A percentile compares a stretch with the other conserved stretches of the same genome.
Conservation (phyloP, 1,140 invertebrate species). For the Hydropsyche tenuis region DNA sequence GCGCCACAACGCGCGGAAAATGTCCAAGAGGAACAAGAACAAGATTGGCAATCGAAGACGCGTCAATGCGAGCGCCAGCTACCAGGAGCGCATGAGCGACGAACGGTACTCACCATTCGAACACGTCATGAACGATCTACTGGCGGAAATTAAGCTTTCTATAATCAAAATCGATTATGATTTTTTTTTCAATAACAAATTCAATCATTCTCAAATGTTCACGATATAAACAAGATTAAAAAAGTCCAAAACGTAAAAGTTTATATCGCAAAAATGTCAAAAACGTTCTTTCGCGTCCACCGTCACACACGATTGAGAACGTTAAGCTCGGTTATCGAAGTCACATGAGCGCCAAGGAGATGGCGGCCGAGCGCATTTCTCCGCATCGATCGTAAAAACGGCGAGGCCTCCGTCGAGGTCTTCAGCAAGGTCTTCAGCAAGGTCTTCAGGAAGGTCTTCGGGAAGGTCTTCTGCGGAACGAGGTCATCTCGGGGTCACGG, state of each 20-base stretch:
- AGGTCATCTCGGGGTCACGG: not conserved
- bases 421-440: too few relatives aligned
- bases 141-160: not conserved
- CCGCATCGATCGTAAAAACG: not conserved
- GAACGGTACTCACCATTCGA: not conserved
- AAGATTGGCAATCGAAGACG: constrained; percentile 39
- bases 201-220: too few relatives aligned
- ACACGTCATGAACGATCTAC: too few relatives aligned
- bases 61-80: constrained; percentile 45
- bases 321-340: constrained; percentile 10
- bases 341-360: constrained; percentile 11
- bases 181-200: not conserved
- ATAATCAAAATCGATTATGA: not conserved
- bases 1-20: not conserved
- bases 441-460: too few relatives aligned
- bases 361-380: not conserved
- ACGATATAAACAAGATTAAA: too few relatives aligned
- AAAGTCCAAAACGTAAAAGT: not conserved
- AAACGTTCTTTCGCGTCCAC: not conserved
- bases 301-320: constrained; percentile 29
- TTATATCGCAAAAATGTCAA: too few relatives aligned
- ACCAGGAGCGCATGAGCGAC: constrained; percentile 30
- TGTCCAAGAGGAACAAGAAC: not conserved
- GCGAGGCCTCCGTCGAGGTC: too few relatives aligned
- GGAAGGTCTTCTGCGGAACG: too few relatives aligned